Evolutionary conservation across 2,797 vertebrate species (phyloP).

Genomic region (Peromyscus aztecus): DNA sequence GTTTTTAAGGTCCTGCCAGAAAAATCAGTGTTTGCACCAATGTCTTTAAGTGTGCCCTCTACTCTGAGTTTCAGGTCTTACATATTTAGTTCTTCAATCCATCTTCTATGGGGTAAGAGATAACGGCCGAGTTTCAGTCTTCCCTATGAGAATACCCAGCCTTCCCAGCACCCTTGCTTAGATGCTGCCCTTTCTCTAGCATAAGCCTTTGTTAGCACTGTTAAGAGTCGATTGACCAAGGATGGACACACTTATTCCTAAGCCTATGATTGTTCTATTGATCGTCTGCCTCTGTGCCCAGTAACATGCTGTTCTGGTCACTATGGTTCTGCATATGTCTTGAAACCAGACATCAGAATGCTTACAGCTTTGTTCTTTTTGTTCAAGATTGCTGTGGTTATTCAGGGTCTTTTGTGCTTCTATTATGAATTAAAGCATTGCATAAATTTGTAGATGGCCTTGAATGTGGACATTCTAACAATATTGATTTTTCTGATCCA

Average conservation of each 20-base stretch:
- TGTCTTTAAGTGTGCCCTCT: too few species aligned
- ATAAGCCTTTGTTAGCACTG: neutral
- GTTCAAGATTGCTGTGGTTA: neutral
- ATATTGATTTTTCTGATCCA: neutral
- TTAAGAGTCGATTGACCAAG: neutral
- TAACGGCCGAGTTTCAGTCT: neutral
- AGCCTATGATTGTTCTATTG: neutral
- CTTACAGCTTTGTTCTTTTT: neutral
- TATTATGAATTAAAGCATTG: neutral
- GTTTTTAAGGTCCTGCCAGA: neutral
- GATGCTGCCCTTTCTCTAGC: neutral
- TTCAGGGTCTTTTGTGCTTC: neutral
- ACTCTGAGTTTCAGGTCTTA: neutral
- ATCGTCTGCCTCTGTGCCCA: neutral
- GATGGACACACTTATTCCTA: neutral
- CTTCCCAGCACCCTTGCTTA: neutral
- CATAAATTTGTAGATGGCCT: neutral
- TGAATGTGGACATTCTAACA: neutral
- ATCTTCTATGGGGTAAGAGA: neutral
- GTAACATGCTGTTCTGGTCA: neutral
- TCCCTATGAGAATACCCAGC: neutral
- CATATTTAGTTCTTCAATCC: neutral
- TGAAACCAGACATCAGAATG: neutral
- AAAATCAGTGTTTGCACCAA: neutral
- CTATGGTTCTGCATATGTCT: neutral